Base-by-base conservation (phyloP, 2,113 vertebrate species). In the Phylloscopus trochilus region DNA sequence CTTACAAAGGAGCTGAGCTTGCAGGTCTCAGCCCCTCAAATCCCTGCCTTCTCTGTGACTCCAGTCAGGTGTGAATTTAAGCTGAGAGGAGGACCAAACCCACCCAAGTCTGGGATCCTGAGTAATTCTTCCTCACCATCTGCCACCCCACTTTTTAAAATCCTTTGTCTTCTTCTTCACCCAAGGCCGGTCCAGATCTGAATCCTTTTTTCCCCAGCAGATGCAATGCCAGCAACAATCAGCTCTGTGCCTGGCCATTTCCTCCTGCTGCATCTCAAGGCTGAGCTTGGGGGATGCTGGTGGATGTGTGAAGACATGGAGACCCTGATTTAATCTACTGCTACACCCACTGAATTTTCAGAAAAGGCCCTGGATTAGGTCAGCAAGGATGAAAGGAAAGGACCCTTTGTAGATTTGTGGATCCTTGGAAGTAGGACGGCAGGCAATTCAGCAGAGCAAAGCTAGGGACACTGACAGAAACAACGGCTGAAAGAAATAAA, bases 21-120 rank as follows among this genome's bases (percentile, higher is more conserved):
- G 56, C 46, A 73, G 23, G 68, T 92, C 92, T 91, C 77, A 90
- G 64, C 28, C 78, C 51, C 76, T 78, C 31, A 51, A 27, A 77
- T 56, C 37, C 30, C 20, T 75, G 26, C n/a, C 33, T 83, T 80
- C 52, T 85, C 2, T 0, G 31, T 76, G 51, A 62, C 43, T 85
- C 91, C 20, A 82, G 63, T n/a, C 80, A 91, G 72, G 75, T 90
- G 79, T 95, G 89, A 93, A 88, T 86, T 85, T 82, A 78, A 81
- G 11, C 46, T 43, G 41, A 59, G 49, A 92, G 46, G 30, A 83
- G 43, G 87, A 91, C 27, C 41, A 88, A 95, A 80, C 15, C 28
- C 43, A 83, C 18, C 41, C 51, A 53, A 72, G 16, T 35, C 43
- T 69, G n/a, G 7, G 33, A 83, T 80, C n/a, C 30, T 15, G 8